Evolutionary conservation across 1,140 invertebrate species (phyloP).

Genomic region (Zaprionus ghesquierei): DNA sequence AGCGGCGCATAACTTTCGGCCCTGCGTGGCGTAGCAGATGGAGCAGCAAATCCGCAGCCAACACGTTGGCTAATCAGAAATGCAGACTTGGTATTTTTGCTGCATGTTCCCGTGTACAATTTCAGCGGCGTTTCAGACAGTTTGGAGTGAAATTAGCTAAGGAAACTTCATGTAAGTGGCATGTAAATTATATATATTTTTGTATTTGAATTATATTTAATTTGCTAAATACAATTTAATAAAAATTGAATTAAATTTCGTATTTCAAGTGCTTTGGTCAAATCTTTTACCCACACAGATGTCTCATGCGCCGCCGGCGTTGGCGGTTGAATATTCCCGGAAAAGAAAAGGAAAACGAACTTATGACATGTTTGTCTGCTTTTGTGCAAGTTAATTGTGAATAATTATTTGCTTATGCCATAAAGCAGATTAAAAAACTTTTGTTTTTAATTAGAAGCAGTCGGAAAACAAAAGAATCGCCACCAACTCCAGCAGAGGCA

Average conservation of each 20-base stretch:
- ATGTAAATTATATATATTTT: too few relatives aligned
- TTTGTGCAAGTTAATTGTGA: constrained; percentile 57
- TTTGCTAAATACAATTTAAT: background rate
- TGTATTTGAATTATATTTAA: background rate
- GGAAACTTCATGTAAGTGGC: background rate
- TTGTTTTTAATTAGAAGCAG: constrained; percentile 79
- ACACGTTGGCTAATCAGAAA: constrained; percentile 47
- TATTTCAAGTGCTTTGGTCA: background rate
- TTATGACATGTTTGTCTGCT: constrained; percentile 37
- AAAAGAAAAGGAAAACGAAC: constrained; percentile 18
- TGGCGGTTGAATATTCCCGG: background rate
- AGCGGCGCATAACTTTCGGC: constrained; percentile 38
- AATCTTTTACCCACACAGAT: background rate
- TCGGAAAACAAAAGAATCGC: constrained; percentile 59
- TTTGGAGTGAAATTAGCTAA: background rate
- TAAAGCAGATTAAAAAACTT: constrained; percentile 81
- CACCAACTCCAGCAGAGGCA: constrained; percentile 7
- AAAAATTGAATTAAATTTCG: background rate
- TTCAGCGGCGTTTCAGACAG: background rate
- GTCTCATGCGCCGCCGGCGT: background rate
- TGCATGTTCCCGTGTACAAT: background rate
- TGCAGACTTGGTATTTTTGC: constrained; percentile 13
- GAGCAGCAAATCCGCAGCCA: constrained; percentile 15
- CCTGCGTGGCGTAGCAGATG: too few relatives aligned
- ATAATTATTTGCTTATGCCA: constrained; percentile 76